Evolutionary conservation across 2,113 vertebrate genomes (phyloP).

Genomic region (Hyla sarda): DNA sequence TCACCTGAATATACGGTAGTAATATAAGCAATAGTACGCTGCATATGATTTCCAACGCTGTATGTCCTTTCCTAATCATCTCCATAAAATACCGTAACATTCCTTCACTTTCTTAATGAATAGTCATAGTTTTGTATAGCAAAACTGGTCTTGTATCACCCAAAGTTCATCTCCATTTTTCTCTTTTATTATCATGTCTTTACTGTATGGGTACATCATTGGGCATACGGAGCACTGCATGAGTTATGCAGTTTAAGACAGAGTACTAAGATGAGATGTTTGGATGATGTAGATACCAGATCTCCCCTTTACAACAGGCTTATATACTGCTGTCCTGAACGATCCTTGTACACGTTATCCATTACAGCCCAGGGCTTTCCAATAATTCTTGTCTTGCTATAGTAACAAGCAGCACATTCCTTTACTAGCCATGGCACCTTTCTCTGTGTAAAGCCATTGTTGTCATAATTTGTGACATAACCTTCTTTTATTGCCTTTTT

Average conservation of each 20-base stretch:
- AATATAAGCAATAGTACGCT: background rate
- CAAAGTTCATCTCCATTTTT: background rate
- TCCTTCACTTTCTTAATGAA: background rate
- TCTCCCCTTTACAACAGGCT: background rate
- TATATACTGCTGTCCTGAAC: background rate
- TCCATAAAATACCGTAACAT: conserved; percentile 10
- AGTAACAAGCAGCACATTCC: background rate
- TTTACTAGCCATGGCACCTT: background rate
- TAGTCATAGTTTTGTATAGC: background rate
- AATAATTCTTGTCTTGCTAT: background rate
- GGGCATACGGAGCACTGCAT: background rate
- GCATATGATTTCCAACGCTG: background rate
- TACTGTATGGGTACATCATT: background rate
- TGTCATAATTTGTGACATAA: conserved; percentile 15
- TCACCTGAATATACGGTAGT: background rate
- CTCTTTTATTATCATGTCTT: background rate
- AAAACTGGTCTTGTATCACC: background rate
- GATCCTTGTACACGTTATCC: background rate
- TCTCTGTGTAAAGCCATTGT: conserved; percentile 8
- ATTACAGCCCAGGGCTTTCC: background rate
- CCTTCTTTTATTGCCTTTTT: background rate
- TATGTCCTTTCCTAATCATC: background rate
- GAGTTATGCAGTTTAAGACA: background rate
- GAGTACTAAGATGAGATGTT: background rate
- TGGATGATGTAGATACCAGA: conserved; percentile 7